Evolutionary conservation across 2,797 vertebrate species (phyloP).

Genomic region (Gambusia yucatana): DNA sequence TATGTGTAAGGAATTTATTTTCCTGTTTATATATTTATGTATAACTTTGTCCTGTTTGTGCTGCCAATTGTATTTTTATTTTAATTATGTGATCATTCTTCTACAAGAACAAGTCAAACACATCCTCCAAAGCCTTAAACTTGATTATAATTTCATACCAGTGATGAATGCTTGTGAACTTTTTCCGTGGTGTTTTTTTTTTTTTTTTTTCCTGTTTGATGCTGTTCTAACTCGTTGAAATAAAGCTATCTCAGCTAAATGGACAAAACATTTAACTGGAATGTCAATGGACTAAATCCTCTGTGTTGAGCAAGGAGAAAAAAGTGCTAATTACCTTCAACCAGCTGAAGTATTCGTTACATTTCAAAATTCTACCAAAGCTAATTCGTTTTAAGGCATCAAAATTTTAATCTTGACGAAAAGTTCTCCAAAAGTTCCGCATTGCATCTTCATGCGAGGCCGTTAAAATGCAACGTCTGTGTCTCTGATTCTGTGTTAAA

Average conservation of each 20-base stretch:
- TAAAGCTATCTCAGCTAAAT: background rate
- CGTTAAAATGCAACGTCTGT: background rate
- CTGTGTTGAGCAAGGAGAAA: too few relatives aligned
- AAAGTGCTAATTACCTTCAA: background rate
- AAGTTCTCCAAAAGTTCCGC: background rate
- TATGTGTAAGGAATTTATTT: background rate
- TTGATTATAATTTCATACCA: background rate
- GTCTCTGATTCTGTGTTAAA: background rate
- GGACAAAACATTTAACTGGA: background rate
- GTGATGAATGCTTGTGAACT: background rate
- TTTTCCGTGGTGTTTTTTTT: background rate
- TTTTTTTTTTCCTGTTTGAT: background rate
- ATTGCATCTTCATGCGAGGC: background rate
- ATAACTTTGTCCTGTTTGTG: background rate
- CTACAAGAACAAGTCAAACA: background rate
- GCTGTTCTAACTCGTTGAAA: background rate
- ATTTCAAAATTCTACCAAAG: background rate
- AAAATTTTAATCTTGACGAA: background rate
- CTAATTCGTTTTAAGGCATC: background rate
- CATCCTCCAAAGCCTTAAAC: background rate
- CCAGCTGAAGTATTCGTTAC: background rate
- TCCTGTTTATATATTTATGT: background rate
- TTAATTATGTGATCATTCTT: background rate
- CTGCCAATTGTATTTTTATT: background rate
- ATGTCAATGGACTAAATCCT: background rate